Conservation (phyloP, 2,113 vertebrate species). For the Pipra filicauda region DNA sequence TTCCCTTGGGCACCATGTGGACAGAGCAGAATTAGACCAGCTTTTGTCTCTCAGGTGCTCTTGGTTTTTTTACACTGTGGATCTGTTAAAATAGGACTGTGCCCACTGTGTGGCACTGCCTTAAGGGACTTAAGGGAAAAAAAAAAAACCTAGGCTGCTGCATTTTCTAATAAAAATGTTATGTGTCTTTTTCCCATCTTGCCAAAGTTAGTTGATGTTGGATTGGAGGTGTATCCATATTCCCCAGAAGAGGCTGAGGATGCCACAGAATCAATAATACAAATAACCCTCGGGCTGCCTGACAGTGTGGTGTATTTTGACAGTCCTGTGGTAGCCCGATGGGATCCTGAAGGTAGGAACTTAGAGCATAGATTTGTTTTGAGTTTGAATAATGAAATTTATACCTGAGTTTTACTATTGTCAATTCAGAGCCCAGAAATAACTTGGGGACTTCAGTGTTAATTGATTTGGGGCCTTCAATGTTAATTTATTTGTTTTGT, state of each 20-base stretch:
- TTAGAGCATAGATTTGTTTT: neutral
- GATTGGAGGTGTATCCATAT: constrained; percentile 76
- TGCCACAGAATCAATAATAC: constrained; percentile 43
- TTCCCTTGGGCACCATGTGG: neutral
- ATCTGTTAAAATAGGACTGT: neutral
- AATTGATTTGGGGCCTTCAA: neutral
- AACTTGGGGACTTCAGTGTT: rapidly evolving
- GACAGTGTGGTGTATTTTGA: constrained; percentile 78
- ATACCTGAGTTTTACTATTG: neutral
- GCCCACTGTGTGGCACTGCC: neutral
- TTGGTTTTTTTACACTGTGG: neutral
- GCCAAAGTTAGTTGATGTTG: constrained; percentile 72
- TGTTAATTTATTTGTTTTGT: no score
- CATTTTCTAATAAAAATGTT: neutral
- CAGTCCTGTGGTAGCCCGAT: constrained; percentile 80
- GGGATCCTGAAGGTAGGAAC: constrained; percentile 81
- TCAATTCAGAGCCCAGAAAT: neutral
- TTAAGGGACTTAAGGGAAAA: no score
- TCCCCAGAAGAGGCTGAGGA: constrained; percentile 61
- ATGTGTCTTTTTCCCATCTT: neutral
- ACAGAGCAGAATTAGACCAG: neutral
- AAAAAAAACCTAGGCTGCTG: neutral
- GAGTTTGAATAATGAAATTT: neutral
- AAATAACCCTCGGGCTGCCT: constrained; percentile 73
- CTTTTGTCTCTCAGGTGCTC: neutral